A percentile compares a stretch with the other conserved stretches of the same genome.
These are phyloP conservation scores for Pycnonotus jocosus DNA, from an alignment of 2,113 vertebrate species.

Conservation along the genomic window DNA sequence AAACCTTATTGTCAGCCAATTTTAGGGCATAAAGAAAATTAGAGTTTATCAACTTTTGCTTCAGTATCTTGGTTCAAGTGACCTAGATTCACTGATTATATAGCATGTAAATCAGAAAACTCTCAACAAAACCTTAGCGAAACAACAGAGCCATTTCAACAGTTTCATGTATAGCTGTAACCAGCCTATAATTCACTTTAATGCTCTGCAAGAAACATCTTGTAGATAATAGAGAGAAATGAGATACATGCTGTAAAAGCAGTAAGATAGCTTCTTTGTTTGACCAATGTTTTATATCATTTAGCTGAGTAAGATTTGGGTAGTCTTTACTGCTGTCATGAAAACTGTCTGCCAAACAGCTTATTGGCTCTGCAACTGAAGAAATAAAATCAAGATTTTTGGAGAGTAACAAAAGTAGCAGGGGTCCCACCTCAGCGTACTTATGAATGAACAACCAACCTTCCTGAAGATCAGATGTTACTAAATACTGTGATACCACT, in stretches of 20 bases:
- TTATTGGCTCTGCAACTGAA: background rate
- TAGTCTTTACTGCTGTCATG: background rate
- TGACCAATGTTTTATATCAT: background rate
- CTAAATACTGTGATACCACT: background rate
- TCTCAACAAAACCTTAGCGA: background rate
- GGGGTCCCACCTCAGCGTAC: background rate
- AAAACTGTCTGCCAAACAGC: background rate
- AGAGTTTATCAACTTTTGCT: background rate
- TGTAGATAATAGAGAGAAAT: background rate
- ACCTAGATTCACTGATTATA: background rate
- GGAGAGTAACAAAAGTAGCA: background rate
- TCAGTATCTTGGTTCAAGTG: background rate
- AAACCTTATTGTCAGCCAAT: background rate
- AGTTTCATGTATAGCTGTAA: background rate
- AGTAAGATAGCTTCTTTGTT: background rate
- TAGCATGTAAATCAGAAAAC: background rate
- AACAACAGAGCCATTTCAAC: background rate
- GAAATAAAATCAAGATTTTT: background rate
- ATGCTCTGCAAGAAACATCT: background rate
- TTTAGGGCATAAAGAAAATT: background rate
- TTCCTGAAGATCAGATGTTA: background rate
- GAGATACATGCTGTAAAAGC: background rate
- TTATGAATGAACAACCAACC: background rate
- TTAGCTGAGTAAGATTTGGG: background rate
- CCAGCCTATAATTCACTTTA: background rate